Conservation (phyloP, 1,140 invertebrate species). For the Acyrthosiphon pisum region DNA sequence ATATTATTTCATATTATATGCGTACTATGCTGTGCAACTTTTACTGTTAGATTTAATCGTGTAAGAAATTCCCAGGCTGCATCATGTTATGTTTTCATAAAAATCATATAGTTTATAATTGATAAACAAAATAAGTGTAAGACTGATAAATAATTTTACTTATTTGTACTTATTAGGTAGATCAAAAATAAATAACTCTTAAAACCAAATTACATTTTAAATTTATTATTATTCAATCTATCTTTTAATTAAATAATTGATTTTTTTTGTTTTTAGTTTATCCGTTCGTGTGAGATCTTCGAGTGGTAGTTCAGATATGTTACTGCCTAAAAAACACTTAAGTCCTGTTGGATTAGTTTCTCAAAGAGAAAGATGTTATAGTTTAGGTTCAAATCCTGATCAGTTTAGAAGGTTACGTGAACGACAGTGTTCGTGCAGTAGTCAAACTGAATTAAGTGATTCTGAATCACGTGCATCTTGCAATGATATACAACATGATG, state of each 20-base stretch:
- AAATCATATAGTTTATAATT: background rate
- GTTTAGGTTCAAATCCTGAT: slow-evolving; percentile 68
- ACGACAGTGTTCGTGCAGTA: slow-evolving; percentile 74
- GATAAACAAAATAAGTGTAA: background rate
- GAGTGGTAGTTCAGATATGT: slow-evolving; percentile 59
- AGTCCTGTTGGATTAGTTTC: slow-evolving; percentile 49
- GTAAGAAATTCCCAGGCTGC: background rate
- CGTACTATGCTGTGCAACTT: background rate
- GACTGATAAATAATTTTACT: background rate
- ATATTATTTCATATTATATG: background rate
- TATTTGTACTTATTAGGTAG: too few species aligned
- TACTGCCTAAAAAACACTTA: slow-evolving; percentile 7
- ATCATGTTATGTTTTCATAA: background rate
- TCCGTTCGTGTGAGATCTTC: slow-evolving; percentile 63
- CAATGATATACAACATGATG: slow-evolving; percentile 64
- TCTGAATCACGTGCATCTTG: slow-evolving; percentile 51
- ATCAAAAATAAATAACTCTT: too few species aligned
- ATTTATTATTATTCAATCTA: background rate
- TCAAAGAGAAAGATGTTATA: slow-evolving; percentile 67
- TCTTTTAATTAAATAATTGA: background rate
- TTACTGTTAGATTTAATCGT: background rate
- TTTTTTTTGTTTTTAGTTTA: slow-evolving; percentile 58
- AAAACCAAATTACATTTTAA: background rate
- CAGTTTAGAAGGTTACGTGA: slow-evolving; percentile 62
- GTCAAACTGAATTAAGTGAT: slow-evolving; percentile 70